phyloP scores from a whole-genome alignment of 2,113 vertebrate genomes.

The Eleginops maclovinus region DNA sequence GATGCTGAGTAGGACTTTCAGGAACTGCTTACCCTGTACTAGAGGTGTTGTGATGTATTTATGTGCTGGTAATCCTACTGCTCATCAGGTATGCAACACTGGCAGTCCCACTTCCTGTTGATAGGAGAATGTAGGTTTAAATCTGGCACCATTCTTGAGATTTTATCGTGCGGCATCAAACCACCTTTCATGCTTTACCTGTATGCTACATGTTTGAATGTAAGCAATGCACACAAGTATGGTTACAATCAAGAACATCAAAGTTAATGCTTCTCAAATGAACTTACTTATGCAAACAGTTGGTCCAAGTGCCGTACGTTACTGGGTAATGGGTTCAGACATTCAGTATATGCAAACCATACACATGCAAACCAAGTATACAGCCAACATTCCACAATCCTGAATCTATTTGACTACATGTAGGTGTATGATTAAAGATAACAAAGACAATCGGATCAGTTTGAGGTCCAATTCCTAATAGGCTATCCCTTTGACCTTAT shows the following conservation, averaged over 20 bases:
- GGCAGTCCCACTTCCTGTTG: slow-evolving; percentile 41
- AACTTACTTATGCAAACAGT: slow-evolving; percentile 18
- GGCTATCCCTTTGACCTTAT: background rate
- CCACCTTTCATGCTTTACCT: background rate
- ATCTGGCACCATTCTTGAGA: background rate
- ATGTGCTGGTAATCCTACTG: slow-evolving; percentile 43
- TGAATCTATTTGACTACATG: background rate
- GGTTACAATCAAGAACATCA: background rate
- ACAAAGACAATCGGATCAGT: slow-evolving; percentile 12
- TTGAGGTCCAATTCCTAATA: background rate
- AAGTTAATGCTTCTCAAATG: background rate
- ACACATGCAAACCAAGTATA: background rate
- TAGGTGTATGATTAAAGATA: background rate
- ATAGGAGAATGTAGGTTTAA: slow-evolving; percentile 37
- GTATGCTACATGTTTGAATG: background rate
- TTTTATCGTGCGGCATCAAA: background rate
- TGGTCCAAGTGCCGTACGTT: background rate
- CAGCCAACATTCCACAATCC: background rate
- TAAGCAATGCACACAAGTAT: background rate
- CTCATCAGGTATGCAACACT: slow-evolving; percentile 10
- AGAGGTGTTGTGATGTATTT: slow-evolving; percentile 42
- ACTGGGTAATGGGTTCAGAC: background rate
- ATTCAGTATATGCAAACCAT: background rate
- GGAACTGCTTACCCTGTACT: background rate
- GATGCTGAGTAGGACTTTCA: slow-evolving; percentile 6